phyloP scores from a whole-genome alignment of 2,113 vertebrate genomes.

The Ifrita kowaldi region DNA sequence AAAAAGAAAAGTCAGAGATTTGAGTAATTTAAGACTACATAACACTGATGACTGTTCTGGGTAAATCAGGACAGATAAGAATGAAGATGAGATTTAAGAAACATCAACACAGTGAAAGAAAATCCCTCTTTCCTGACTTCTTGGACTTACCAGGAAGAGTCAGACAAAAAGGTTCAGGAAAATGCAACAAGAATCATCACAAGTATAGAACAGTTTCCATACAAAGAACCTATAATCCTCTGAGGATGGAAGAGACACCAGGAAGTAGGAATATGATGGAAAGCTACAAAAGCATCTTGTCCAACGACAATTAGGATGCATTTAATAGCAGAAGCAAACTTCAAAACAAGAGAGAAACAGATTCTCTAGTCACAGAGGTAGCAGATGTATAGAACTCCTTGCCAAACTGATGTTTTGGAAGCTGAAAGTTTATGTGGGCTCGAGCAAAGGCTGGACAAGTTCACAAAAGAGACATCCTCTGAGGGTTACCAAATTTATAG shows the following conservation, averaged over 20 bases:
- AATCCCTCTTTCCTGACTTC: background rate
- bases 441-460: background rate
- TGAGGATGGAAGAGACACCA: background rate
- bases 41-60: background rate
- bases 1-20: background rate
- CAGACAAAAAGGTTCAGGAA: background rate
- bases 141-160: background rate
- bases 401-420: background rate
- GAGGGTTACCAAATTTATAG: constrained; percentile 12
- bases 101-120: background rate
- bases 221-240: background rate
- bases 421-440: background rate
- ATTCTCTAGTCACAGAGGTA: background rate
- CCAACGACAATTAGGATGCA: background rate
- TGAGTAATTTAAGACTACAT: background rate
- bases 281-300: background rate
- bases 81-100: background rate
- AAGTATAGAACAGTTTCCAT: background rate
- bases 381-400: background rate
- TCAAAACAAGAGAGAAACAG: background rate
- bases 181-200: background rate
- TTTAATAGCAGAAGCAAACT: background rate
- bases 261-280: background rate
- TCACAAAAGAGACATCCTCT: background rate
- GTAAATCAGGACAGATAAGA: background rate